Percentiles rank a stretch among this genome's conserved stretches.
phyloP scores from a whole-genome alignment of 2,797 vertebrate species.

The Odontamblyopus rebecca region DNA sequence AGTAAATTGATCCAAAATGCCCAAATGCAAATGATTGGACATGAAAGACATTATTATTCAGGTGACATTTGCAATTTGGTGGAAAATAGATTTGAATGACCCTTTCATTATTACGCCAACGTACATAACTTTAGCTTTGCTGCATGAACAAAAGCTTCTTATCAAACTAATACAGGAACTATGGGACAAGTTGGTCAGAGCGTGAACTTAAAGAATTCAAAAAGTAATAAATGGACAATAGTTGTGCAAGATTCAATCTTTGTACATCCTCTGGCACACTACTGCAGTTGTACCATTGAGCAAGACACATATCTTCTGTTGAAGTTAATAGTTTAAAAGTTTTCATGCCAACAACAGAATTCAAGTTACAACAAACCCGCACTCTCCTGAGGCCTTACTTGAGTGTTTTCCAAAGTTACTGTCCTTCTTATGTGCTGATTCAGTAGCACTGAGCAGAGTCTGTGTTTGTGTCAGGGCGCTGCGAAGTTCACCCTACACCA shows the following conservation, averaged over 20 bases:
- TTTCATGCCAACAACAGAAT: background rate
- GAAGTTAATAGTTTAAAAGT: background rate
- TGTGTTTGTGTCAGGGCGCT: constrained; percentile 27
- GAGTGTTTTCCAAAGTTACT: background rate
- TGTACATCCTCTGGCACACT: background rate
- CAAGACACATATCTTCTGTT: background rate
- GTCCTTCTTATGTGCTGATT: constrained; percentile 37
- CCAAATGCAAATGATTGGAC: too few relatives aligned
- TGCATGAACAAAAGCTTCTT: background rate
- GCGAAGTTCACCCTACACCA: constrained; percentile 30
- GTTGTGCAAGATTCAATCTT: background rate
- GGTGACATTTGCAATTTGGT: too few relatives aligned
- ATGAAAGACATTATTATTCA: too few relatives aligned
- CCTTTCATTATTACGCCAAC: background rate
- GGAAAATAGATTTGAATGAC: too few relatives aligned
- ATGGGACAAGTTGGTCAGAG: background rate
- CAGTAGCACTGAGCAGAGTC: background rate
- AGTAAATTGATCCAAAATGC: too few relatives aligned
- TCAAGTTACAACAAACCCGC: background rate
- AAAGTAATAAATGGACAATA: too few relatives aligned
- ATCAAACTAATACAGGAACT: background rate
- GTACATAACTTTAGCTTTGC: background rate
- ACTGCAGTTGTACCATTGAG: background rate
- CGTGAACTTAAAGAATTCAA: background rate
- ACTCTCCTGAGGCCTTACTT: background rate